Evolutionary conservation across 1,140 invertebrate genomes (phyloP).

Genomic region (Nephila pilipes): DNA sequence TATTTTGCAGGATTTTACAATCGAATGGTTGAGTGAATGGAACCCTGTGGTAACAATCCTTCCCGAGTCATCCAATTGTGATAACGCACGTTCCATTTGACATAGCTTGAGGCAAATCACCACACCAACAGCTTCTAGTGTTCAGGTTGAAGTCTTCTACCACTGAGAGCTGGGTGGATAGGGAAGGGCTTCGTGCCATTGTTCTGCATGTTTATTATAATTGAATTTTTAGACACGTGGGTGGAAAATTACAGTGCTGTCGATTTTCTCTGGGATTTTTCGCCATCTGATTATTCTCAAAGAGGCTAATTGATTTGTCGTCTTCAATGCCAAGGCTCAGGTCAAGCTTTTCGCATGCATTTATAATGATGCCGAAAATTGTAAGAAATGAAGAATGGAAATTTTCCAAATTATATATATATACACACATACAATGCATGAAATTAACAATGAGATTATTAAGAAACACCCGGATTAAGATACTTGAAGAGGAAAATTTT

Average conservation of each 20-base stretch:
- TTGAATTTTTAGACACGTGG: constrained; percentile 42
- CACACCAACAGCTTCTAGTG: background rate
- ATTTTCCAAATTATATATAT: no score
- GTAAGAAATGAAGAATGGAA: background rate
- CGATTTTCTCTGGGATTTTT: background rate
- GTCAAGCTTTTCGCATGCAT: background rate
- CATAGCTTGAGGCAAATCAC: background rate
- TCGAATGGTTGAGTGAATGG: no score
- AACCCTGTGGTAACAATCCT: no score
- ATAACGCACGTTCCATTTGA: no score
- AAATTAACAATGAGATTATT: no score
- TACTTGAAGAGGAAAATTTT: no score
- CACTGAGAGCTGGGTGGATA: background rate
- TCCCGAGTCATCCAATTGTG: no score
- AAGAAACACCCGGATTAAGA: no score
- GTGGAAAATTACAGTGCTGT: constrained; percentile 31
- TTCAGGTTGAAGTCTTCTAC: no score
- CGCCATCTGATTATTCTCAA: background rate
- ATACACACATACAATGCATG: no score
- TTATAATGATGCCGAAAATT: background rate
- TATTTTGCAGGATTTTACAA: no score
- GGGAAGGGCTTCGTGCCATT: background rate
- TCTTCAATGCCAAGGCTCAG: constrained; percentile 31
- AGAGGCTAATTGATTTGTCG: constrained; percentile 16
- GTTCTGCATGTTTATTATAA: background rate